Base-by-base conservation (phyloP, 2,113 vertebrate genomes). In the Lophotis ruficrista region DNA sequence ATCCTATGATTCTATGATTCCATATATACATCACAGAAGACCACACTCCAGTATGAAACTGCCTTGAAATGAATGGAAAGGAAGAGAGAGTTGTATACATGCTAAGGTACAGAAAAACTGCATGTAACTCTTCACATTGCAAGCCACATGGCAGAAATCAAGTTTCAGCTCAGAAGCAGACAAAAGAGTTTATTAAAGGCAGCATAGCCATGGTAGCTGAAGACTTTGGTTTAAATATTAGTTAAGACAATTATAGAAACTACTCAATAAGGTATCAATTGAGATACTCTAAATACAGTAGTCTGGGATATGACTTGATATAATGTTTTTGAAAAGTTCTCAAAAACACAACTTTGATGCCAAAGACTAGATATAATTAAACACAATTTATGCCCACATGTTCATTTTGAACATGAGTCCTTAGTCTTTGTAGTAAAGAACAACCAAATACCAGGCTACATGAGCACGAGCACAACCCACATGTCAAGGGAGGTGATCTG, bases 161-260 rank as follows among this genome's bases (percentile, higher is more conserved):
- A 48, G 11, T 43, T 84, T 82, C 87, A 50, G 56, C 87, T 90
- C 43, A 87, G 50, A 94, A 76, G 30, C 10, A 82, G 53, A 87
- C 28, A 81, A 64, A 75, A 24, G 7, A 89, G 9, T 48, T 89
- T 78, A 54, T 70, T 87, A 51, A 81, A 89, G 37, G 69, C 6
- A 35, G 28, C 57, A 51, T 56, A 62, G 45, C 20, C 17, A 87
- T 38, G 2, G 30, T 51, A 84, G 54, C 12, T 18, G 24, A 83
- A 90, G 31, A 5, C 43, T 91, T 80, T 43, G 45, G 48, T 45
- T 72, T 60, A 88, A 76, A 64, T 51, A 68, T 60, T 68, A 43
- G 30, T 60, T 66, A 82, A 30, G 25, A 31, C 23, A 78, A 54
- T 14, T 84, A 13, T 10, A 70, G 71, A 89, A 84, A 78, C 23